Conservation (phyloP, 2,113 vertebrate genomes). For the Dicerorhinus sumatrensis region DNA sequence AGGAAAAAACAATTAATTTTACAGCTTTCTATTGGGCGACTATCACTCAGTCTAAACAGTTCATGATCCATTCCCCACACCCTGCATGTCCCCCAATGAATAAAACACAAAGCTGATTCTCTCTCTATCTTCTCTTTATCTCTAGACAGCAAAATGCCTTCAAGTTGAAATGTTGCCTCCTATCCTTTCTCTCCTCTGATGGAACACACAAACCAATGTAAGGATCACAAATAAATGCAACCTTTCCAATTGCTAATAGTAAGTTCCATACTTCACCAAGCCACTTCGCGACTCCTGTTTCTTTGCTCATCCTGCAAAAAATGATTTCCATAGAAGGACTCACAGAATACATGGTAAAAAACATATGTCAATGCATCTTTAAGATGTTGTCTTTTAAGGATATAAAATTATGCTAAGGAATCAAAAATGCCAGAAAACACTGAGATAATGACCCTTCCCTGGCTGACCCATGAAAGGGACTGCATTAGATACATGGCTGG, state of each 20-base stretch:
- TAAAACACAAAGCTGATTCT: neutral
- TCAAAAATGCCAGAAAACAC: conserved; percentile 66
- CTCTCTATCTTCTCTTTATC: neutral
- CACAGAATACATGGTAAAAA: conserved; percentile 53
- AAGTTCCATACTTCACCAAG: conserved; percentile 35
- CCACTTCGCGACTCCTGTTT: neutral
- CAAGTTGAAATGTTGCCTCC: neutral
- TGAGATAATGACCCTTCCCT: conserved; percentile 68
- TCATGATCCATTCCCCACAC: too few species aligned
- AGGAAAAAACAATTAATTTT: neutral
- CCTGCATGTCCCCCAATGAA: neutral
- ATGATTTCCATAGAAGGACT: conserved; percentile 10
- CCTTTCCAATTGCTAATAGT: conserved; percentile 35
- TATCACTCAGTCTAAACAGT: neutral
- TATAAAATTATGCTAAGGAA: conserved; percentile 75
- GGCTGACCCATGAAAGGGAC: conserved; percentile 24
- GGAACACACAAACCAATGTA: conserved; percentile 7
- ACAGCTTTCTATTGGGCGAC: neutral
- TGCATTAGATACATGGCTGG: neutral
- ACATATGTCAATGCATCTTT: conserved; percentile 64
- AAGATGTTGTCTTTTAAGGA: conserved; percentile 79
- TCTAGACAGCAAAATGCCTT: neutral
- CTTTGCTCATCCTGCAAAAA: conserved; percentile 20
- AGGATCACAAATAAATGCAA: conserved; percentile 35
- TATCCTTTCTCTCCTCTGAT: neutral